Conservation (phyloP, 2,888 invertebrate genomes). For the Cheilosia grossa region DNA sequence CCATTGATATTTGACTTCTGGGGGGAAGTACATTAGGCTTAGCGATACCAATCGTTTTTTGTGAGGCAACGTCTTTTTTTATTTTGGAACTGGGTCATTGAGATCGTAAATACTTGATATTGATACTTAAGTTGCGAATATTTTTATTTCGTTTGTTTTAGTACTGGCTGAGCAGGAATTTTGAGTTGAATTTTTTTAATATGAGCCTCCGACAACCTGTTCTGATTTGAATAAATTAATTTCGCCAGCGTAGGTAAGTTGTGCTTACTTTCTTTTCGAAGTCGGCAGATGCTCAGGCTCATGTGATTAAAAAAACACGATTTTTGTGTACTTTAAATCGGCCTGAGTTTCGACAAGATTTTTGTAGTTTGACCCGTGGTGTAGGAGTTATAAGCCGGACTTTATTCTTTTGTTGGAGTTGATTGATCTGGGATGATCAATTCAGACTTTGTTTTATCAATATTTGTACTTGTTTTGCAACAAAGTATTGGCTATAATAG, state of each 20-base stretch:
- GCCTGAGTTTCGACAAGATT: neutral
- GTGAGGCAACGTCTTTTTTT: neutral
- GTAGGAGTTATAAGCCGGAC: no score
- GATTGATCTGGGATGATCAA: no score
- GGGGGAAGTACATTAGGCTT: neutral
- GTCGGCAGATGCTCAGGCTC: neutral
- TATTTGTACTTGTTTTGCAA: no score
- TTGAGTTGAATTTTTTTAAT: neutral
- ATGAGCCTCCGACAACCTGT: neutral
- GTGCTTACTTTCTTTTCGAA: neutral
- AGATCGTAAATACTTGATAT: neutral
- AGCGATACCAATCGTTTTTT: neutral
- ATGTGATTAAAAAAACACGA: neutral
- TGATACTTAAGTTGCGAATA: neutral
- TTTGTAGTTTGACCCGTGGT: no score
- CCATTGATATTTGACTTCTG: slow-evolving; percentile 1
- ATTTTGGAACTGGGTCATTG: neutral
- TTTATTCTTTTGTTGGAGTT: no score
- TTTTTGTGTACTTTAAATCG: neutral
- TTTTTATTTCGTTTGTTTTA: neutral
- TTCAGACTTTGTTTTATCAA: no score
- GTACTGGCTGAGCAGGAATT: neutral
- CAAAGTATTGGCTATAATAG: no score
- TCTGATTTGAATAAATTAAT: neutral
- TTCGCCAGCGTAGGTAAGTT: neutral